These are phyloP conservation scores for Ormyrus pomaceus DNA, from an alignment of 2,888 invertebrate species.

Conservation along the genomic window DNA sequence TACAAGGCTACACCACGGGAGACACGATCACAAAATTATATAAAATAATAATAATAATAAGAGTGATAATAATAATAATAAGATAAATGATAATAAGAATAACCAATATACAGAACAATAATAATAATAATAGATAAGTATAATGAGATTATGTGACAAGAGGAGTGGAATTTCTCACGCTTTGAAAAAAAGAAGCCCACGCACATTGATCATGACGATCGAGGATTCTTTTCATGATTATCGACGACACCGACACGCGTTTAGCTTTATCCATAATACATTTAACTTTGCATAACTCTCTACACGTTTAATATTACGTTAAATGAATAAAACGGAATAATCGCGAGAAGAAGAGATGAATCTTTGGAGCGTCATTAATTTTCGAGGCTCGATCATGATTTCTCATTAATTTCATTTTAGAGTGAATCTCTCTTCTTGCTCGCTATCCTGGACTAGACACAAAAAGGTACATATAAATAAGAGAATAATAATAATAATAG, in stretches of 20 bases:
- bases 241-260: slow-evolving; percentile 47
- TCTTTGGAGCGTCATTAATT: background rate
- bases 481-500: slow-evolving; percentile 64
- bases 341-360: slow-evolving; percentile 50
- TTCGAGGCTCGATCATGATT: slow-evolving; percentile 4
- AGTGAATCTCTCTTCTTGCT: slow-evolving; percentile 55
- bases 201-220: slow-evolving; percentile 34
- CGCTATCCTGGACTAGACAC: slow-evolving; percentile 72
- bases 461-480: slow-evolving; percentile 73
- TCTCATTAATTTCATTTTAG: slow-evolving; percentile 23
- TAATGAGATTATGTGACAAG: slow-evolving; percentile 59
- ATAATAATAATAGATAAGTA: slow-evolving; percentile 58
- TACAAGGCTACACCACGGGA: slow-evolving; percentile 50
- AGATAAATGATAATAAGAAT: slow-evolving; percentile 60
- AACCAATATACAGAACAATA: slow-evolving; percentile 63
- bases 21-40: slow-evolving; percentile 60
- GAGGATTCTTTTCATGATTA: slow-evolving; percentile 44
- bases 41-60: slow-evolving; percentile 59
- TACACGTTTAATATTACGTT: slow-evolving; percentile 54
- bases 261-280: slow-evolving; percentile 50
- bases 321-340: slow-evolving; percentile 56
- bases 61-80: slow-evolving; percentile 59
- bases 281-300: slow-evolving; percentile 51
- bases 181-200: slow-evolving; percentile 49
- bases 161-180: slow-evolving; percentile 50